Evolutionary conservation across 2,888 invertebrate species (phyloP), one percentile per base, ranked within the genome.

Genomic region (Leucania comma): DNA sequence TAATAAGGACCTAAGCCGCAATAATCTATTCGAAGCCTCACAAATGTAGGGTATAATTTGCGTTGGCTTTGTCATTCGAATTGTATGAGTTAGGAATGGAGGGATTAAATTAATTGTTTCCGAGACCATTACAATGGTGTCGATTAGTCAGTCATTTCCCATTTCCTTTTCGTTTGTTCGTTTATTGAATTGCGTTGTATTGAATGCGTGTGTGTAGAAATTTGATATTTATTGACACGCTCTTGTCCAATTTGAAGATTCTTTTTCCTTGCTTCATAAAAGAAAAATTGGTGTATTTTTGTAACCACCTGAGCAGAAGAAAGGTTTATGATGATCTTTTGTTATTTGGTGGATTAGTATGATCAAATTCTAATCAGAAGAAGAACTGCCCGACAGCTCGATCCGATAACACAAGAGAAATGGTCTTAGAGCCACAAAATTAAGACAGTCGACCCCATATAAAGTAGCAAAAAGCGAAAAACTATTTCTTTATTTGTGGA

Each of bases 31-130:
- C 6, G 42, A 73, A 78, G 22, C 78, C 42, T 14, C 22, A 78
- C 78, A 60, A 50, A 60, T 76, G 51, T 46, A 12, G 12, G 58
- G 32, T 50, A 48, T 26, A 42, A 63, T 62, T 76, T 32, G 20
- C 29, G 54, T 48, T 17, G 29, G 38, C 59, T 42, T 81, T 80
- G 76, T 64, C 51, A 61, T 76, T 56, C 22, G 59, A 76, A 77
- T 76, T 77, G 26, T 42, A 20, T 24, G 69, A 63, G 50, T 56
- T 48, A 14, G 60, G 51, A 42, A 61, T 32, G 53, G 59, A 6
- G 75, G 76, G 71, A 60, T 81, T 63, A 54, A 64, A 81, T 65
- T 58, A 78, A 78, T 81, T 64, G 64, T 77, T 70, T 69, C 70
- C 57, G 29, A 26, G 56, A 26, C 22, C 24, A 17, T 57, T 24